Evolutionary conservation across 2,888 invertebrate species (phyloP).

Genomic region (Cremastinae sp.): DNA sequence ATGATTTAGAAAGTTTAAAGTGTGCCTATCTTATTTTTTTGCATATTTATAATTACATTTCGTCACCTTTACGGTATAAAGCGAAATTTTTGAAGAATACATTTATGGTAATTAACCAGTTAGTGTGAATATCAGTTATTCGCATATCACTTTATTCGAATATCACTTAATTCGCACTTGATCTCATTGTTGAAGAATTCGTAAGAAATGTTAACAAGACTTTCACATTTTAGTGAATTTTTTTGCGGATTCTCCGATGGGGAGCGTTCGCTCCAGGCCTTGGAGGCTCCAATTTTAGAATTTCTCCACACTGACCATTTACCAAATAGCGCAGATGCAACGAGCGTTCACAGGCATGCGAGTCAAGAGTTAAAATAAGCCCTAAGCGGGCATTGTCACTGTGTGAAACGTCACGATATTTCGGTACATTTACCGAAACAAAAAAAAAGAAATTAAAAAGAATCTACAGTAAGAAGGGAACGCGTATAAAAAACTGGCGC

Average conservation of each 20-base stretch:
- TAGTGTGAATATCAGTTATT: too few relatives aligned
- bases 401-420: conserved; percentile 31
- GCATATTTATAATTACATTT: too few relatives aligned
- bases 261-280: conserved; percentile 26
- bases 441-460: conserved; percentile 17
- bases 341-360: conserved; percentile 28
- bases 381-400: conserved; percentile 19
- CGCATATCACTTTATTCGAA: too few relatives aligned
- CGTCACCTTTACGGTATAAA: too few relatives aligned
- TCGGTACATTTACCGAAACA: conserved; percentile 13
- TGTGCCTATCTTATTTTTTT: too few relatives aligned
- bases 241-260: conserved; percentile 32
- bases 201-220: too few relatives aligned
- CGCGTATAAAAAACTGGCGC: background rate
- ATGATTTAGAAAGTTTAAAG: too few relatives aligned
- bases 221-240: background rate
- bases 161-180: too few relatives aligned
- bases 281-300: conserved; percentile 54
- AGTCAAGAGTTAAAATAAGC: conserved; percentile 38
- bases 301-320: conserved; percentile 54
- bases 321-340: conserved; percentile 34
- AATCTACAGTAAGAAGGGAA: conserved; percentile 18
- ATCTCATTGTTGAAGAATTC: too few relatives aligned
- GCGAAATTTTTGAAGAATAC: too few relatives aligned
- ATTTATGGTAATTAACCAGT: too few relatives aligned